Evolutionary conservation across 2,113 vertebrate species (phyloP).

Genomic region (Melospiza melodia): DNA sequence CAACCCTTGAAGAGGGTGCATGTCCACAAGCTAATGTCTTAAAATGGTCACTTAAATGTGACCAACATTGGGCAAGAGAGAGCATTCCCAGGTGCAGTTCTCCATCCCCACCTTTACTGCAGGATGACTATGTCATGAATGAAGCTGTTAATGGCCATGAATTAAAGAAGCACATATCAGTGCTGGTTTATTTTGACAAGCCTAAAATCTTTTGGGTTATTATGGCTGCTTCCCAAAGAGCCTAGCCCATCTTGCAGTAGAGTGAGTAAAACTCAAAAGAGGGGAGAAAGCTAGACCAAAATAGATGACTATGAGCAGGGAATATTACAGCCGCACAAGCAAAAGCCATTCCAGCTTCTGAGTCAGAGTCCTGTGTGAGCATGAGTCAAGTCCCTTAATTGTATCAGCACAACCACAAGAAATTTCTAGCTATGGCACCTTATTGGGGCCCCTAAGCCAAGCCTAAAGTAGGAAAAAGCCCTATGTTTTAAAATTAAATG

Average conservation of each 20-base stretch:
- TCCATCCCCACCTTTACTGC: neutral
- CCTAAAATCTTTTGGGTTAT: neutral
- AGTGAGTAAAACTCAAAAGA: neutral
- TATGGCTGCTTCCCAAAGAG: neutral
- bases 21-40: neutral
- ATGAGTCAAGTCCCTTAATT: constrained; percentile 33
- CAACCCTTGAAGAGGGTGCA: neutral
- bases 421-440: neutral
- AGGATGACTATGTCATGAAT: neutral
- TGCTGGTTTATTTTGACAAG: neutral
- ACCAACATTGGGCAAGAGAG: neutral
- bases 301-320: neutral
- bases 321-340: neutral
- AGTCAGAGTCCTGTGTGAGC: constrained; percentile 18
- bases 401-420: neutral
- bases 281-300: constrained; percentile 4
- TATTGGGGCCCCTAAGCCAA: neutral
- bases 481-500: neutral
- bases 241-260: neutral
- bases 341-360: neutral
- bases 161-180: neutral
- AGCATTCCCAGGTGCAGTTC: neutral
- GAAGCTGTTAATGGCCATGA: neutral
- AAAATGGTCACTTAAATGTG: neutral
- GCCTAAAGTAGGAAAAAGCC: neutral